These are phyloP conservation scores for Rhinogobius similis DNA, from an alignment of 2,113 vertebrate genomes.

Conservation along the genomic window DNA sequence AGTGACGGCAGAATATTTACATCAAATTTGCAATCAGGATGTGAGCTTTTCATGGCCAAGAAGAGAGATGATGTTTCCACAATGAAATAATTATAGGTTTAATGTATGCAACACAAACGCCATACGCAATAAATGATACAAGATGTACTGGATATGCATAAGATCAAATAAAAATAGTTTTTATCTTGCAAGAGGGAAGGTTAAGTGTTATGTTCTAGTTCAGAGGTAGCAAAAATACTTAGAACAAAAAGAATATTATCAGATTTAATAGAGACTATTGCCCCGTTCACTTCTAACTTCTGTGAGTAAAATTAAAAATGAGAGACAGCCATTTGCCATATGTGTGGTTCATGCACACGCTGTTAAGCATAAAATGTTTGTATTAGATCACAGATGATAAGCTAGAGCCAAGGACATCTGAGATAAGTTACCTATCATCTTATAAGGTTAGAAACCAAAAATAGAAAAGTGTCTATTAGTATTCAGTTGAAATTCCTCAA, in stretches of 20 bases:
- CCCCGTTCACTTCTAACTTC: no score
- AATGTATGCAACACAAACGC: background rate
- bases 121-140: background rate
- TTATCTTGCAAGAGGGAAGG: background rate
- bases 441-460: conserved; percentile 2
- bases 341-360: background rate
- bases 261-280: background rate
- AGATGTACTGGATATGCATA: background rate
- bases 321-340: no score
- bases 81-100: conserved; percentile 1
- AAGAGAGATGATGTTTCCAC: background rate
- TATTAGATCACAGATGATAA: background rate
- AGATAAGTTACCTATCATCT: background rate
- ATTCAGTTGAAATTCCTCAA: conserved; percentile 13
- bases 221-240: background rate
- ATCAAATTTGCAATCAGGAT: background rate
- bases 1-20: background rate
- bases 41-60: background rate
- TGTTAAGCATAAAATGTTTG: background rate
- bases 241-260: background rate
- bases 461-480: background rate
- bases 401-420: background rate
- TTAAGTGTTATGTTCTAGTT: background rate
- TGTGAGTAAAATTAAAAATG: no score
- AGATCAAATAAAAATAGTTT: background rate